Percentiles rank a stretch among this genome's conserved stretches.
These are phyloP conservation scores for Pelodiscus sinensis DNA, from an alignment of 2,113 vertebrate genomes.

Conservation along the genomic window DNA sequence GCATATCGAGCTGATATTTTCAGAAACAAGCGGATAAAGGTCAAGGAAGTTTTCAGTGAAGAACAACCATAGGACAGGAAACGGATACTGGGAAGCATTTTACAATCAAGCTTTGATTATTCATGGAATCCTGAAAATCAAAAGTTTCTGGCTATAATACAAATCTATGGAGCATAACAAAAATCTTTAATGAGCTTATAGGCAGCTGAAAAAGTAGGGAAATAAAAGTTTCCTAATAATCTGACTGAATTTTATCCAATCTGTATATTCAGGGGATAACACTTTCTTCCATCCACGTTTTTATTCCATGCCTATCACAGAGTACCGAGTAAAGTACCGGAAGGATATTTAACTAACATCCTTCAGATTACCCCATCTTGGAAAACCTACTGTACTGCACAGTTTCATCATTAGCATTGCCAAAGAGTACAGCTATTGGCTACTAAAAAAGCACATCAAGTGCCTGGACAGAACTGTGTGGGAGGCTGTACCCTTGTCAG, in stretches of 20 bases:
- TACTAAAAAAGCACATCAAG: conserved; percentile 40
- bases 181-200: background rate
- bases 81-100: background rate
- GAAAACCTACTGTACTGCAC: conserved; percentile 7
- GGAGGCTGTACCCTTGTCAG: conserved; percentile 53
- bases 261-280: background rate
- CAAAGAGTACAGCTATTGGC: conserved; percentile 26
- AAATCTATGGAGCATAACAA: background rate
- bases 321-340: background rate
- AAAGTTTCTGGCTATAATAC: background rate
- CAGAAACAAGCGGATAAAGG: background rate
- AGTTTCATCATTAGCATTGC: conserved; percentile 35
- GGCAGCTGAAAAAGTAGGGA: background rate
- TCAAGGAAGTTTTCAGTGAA: background rate
- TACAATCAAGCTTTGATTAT: background rate
- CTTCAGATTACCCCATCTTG: conserved; percentile 8
- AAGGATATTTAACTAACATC: background rate
- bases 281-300: background rate
- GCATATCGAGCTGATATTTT: background rate
- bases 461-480: conserved; percentile 38
- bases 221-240: conserved; percentile 4
- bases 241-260: background rate
- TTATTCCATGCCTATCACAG: background rate
- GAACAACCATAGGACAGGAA: background rate
- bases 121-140: background rate